Evolutionary conservation across 1,140 invertebrate species (phyloP).

Genomic region (Cotesia chilonis): DNA sequence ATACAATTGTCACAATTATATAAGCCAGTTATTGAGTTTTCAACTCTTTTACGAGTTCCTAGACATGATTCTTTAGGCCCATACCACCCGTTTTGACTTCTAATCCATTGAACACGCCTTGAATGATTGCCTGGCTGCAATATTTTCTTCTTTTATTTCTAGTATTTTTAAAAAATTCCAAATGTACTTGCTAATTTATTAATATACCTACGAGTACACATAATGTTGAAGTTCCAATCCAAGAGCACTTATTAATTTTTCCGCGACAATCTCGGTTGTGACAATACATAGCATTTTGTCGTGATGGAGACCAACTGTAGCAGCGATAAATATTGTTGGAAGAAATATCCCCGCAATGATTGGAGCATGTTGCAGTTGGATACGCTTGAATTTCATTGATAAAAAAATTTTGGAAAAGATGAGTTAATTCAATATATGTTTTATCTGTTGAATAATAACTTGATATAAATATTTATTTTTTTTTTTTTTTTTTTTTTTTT

Average conservation of each 20-base stretch:
- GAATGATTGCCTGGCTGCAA: not conserved
- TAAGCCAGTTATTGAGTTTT: not conserved
- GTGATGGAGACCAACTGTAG: not conserved
- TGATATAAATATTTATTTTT: no score
- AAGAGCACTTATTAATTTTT: not conserved
- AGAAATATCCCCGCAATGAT: not conserved
- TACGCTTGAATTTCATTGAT: conserved; percentile 5
- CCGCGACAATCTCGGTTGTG: not conserved
- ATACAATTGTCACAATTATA: conserved; percentile 10
- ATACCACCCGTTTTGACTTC: not conserved
- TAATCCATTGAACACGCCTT: not conserved
- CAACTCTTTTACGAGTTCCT: not conserved
- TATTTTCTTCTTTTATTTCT: not conserved
- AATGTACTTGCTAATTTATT: not conserved
- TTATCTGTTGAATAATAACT: not conserved
- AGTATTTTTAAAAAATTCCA: not conserved
- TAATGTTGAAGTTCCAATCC: not conserved
- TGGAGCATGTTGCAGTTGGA: not conserved
- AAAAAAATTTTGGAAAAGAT: not conserved
- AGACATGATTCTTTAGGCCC: not conserved
- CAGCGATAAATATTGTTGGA: not conserved
- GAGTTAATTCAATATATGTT: not conserved
- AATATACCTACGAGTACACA: not conserved
- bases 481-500: no score
- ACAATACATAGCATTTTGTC: not conserved